These are phyloP conservation scores for Erannis defoliaria DNA, from an alignment of 2,888 invertebrate species.

Conservation along the genomic window DNA sequence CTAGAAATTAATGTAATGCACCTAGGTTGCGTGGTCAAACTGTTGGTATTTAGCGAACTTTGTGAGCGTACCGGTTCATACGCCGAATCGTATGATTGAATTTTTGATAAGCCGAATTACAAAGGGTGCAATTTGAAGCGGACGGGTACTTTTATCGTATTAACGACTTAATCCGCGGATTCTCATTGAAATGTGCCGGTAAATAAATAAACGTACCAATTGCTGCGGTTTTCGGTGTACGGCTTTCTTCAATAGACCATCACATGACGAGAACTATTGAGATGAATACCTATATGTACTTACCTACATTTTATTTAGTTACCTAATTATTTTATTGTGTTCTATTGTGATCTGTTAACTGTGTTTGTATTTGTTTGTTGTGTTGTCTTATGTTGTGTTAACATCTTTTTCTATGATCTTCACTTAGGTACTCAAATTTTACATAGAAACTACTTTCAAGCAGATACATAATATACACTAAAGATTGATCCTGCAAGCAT, in stretches of 20 bases:
- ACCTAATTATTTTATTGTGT: too few relatives aligned
- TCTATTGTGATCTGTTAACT: too few relatives aligned
- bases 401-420: too few relatives aligned
- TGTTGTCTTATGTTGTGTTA: too few relatives aligned
- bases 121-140: conserved; percentile 12
- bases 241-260: conserved; percentile 1
- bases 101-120: conserved; percentile 62
- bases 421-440: too few relatives aligned
- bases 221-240: conserved; percentile 7
- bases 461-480: too few relatives aligned
- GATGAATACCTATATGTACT: too few relatives aligned
- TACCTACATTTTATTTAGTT: too few relatives aligned
- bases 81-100: conserved; percentile 73
- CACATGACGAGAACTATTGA: not conserved
- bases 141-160: conserved; percentile 25
- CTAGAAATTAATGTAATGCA: conserved; percentile 85
- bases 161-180: conserved; percentile 24
- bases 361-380: too few relatives aligned
- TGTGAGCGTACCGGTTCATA: conserved; percentile 54
- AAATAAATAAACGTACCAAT: conserved; percentile 27
- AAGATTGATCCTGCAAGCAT: too few relatives aligned
- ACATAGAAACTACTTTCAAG: too few relatives aligned
- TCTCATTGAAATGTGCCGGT: conserved; percentile 21
- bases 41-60: conserved; percentile 79
- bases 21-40: conserved; percentile 81